Base-by-base conservation (phyloP, 2,797 vertebrate genomes). In the Mus spretus region DNA sequence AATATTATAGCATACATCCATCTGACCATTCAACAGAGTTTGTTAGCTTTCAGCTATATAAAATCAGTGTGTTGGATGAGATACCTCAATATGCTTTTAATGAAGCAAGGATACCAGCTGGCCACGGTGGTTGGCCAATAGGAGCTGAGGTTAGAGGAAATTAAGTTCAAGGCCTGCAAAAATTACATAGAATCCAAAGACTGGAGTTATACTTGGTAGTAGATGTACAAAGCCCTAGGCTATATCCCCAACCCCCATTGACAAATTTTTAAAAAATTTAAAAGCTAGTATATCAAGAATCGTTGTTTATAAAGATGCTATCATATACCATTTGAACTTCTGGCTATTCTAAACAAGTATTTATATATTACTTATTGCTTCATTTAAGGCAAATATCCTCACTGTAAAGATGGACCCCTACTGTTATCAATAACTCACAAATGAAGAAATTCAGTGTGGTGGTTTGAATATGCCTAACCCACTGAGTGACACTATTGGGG, bases 11-110 rank as follows among this genome's bases (percentile, higher is more conserved):
- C 37, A 67, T 1, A 61, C 9, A 61, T 61, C 28, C 77, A 91
- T 91, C 5, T 63, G 44, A 82, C 22, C 22, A 12, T 1, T 22
- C 37, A 94, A 72, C 37, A 86, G 28, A n/a, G 55, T n/a, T n/a
- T n/a, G n/a, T 13, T 20, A 28, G 61, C 17, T 78, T 14, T 37
- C 37, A 87, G 34, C 31, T 40, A 59, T 2, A 67, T 24, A 8
- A 15, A 57, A 83, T 17, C 26, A 67, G 6, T 14, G 4, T 72
- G n/a, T 12, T 82, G 59, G 4, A 34, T 57, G 3, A 50, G 12
- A 95, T 67, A 61, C 3, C 22, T 95, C 75, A 74, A 89, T 55
- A n/a, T 83, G 63, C 55, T 77, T 82, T 67, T 90, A 40, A 74
- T 13, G 85, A 94, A 80, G 22, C 31, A 34, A 80, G 63, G 9